A percentile compares a stretch with the other conserved stretches of the same genome.
phyloP scores from a whole-genome alignment of 2,113 vertebrate species.

The Nerophis lumbriciformis region DNA sequence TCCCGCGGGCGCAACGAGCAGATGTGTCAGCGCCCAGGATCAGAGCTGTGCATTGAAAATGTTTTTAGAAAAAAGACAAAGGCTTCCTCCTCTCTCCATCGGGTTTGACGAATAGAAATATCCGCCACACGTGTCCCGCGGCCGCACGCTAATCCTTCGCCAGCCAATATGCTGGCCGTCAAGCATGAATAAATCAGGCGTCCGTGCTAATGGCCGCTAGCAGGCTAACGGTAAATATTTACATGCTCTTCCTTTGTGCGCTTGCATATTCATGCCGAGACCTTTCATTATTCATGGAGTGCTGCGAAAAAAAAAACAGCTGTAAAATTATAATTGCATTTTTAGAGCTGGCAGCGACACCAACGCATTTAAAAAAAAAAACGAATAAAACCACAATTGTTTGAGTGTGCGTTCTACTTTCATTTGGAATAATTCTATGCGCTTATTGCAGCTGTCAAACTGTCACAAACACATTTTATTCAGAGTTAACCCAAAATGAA shows the following conservation, averaged over 20 bases:
- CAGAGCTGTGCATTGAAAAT: neutral
- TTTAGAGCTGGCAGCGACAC: no score
- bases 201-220: neutral
- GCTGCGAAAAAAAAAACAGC: no score
- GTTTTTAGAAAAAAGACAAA: neutral
- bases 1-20: constrained; percentile 60
- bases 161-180: no score
- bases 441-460: no score
- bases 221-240: constrained; percentile 4
- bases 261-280: constrained; percentile 7
- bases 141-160: neutral
- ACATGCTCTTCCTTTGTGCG: neutral
- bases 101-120: neutral
- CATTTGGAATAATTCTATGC: no score
- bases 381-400: no score
- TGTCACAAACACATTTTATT: no score
- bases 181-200: neutral
- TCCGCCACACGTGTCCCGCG: neutral
- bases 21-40: constrained; percentile 36
- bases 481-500: no score
- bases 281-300: neutral
- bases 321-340: no score
- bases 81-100: neutral
- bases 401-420: no score
- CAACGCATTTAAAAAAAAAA: no score